Percentiles rank a stretch among this genome's conserved stretches.
Evolutionary conservation across 2,888 invertebrate genomes (phyloP).

Genomic region (Apodemia zela): DNA sequence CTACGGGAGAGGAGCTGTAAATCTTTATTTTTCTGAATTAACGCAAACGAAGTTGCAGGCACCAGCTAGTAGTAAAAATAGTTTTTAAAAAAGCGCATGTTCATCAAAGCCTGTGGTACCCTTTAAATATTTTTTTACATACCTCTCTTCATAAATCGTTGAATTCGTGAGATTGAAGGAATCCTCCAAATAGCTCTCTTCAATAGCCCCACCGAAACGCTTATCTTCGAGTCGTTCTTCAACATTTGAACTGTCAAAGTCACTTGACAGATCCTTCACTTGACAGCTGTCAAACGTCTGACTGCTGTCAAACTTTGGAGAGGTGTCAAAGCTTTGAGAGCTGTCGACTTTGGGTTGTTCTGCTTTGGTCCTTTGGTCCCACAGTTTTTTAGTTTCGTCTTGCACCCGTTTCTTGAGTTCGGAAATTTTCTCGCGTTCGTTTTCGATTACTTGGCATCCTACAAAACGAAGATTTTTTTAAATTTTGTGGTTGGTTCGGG

Average conservation of each 20-base stretch:
- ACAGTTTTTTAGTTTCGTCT: slow-evolving; percentile 93
- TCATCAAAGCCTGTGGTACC: too few species aligned
- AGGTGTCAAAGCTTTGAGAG: slow-evolving; percentile 10
- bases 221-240: slow-evolving; percentile 25
- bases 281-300: slow-evolving; percentile 25
- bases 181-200: slow-evolving; percentile 52
- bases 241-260: slow-evolving; percentile 29
- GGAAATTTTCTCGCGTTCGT: slow-evolving; percentile 92
- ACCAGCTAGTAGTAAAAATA: too few species aligned
- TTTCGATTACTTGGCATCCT: slow-evolving; percentile 95
- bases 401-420: slow-evolving; percentile 92
- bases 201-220: slow-evolving; percentile 39
- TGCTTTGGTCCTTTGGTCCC: slow-evolving; percentile 80
- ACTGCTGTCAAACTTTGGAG: slow-evolving; percentile 18
- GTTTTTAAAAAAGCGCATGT: too few species aligned
- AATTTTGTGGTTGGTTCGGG: too few species aligned
- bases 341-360: slow-evolving; percentile 19
- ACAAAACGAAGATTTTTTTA: too few species aligned
- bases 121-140: slow-evolving; percentile 32
- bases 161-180: slow-evolving; percentile 53
- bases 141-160: slow-evolving; percentile 66
- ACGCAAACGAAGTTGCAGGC: too few species aligned
- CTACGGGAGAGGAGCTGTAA: too few species aligned
- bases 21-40: too few species aligned
- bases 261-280: slow-evolving; percentile 23